Percentiles rank a stretch among this genome's conserved stretches.
phyloP scores from a whole-genome alignment of 2,113 vertebrate genomes.

The Vidua chalybeata region DNA sequence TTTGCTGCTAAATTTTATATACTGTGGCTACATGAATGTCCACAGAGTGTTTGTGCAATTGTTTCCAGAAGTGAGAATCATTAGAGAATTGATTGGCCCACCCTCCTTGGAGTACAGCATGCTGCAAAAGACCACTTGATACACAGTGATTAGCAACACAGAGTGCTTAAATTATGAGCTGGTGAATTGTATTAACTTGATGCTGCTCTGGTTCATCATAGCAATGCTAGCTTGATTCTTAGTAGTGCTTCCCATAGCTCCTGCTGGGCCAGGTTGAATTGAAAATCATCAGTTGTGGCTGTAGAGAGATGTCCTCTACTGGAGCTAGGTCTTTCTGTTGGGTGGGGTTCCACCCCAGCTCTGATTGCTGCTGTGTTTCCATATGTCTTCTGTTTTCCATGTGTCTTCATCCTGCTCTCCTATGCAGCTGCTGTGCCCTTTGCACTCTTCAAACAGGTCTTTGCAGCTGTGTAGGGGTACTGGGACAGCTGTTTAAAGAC shows the following conservation, averaged over 20 bases:
- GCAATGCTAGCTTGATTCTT: background rate
- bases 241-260: background rate
- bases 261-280: background rate
- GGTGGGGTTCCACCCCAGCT: background rate
- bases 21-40: background rate
- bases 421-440: fast-evolving
- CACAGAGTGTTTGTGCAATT: background rate
- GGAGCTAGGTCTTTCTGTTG: background rate
- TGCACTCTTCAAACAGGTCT: fast-evolving
- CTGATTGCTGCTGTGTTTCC: background rate
- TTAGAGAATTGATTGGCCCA: background rate
- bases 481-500: background rate
- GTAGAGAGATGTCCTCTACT: background rate
- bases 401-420: background rate
- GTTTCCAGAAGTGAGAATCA: background rate
- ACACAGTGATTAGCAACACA: background rate
- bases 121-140: background rate
- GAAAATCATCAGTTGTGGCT: background rate
- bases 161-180: background rate
- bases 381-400: background rate
- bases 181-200: background rate
- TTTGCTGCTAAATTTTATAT: background rate
- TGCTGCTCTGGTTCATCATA: background rate
- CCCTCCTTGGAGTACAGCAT: background rate
- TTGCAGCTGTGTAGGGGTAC: background rate